Evolutionary conservation across 1,140 invertebrate species (phyloP).

Genomic region (Agrilus planipennis): DNA sequence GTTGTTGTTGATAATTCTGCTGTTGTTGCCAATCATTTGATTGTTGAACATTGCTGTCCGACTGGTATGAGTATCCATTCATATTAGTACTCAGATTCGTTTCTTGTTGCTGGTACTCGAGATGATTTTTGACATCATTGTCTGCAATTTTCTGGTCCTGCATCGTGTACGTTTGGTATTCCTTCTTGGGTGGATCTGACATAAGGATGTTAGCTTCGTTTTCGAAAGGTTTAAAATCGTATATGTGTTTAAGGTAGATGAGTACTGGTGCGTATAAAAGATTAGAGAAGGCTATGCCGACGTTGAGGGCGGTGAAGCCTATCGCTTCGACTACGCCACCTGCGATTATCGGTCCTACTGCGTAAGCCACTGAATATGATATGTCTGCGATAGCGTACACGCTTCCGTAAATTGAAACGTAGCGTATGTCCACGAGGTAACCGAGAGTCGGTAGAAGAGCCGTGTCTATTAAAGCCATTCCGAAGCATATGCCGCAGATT

Average conservation of each 20-base stretch:
- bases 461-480: conserved; percentile 97
- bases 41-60: no score
- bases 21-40: conserved; percentile 31
- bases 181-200: conserved; percentile 80
- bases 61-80: no score
- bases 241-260: conserved; percentile 79
- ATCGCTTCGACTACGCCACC: conserved; percentile 91
- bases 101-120: conserved; percentile 60
- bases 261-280: conserved; percentile 87
- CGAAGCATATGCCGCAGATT: conserved; percentile 96
- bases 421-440: conserved; percentile 92
- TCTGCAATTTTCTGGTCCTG: conserved; percentile 67
- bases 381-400: conserved; percentile 99
- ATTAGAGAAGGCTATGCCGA: conserved; percentile 91
- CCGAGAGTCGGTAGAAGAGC: conserved; percentile 92
- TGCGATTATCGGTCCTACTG: conserved; percentile 96
- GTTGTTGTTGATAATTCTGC: conserved; percentile 22
- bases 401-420: conserved; percentile 96
- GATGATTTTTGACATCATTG: conserved; percentile 67
- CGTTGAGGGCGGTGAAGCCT: conserved; percentile 90
- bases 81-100: conserved; percentile 42
- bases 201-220: conserved; percentile 85
- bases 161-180: conserved; percentile 88
- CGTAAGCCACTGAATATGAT: conserved; percentile 97
- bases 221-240: conserved; percentile 93